Evolutionary conservation across 92 coral and sea anemone species (phyloP).

Genomic region (Heteractis magnifica): DNA sequence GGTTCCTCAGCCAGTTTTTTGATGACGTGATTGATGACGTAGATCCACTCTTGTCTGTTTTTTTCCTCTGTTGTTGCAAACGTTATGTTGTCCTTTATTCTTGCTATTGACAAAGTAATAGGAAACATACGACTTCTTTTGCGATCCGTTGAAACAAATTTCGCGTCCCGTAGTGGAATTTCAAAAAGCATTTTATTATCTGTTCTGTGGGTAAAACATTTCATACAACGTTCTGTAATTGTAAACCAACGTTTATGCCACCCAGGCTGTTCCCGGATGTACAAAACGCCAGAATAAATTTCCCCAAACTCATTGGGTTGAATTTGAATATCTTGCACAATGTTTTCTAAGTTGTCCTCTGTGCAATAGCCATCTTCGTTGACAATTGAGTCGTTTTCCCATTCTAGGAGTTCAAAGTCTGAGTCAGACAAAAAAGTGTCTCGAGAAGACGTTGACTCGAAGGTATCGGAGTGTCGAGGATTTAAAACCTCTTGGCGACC

Average conservation of each 20-base stretch:
- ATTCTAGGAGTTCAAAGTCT: constrained; percentile 57
- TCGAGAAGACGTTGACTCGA: constrained; percentile 46
- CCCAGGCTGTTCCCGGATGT: constrained; percentile 81
- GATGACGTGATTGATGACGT: constrained; percentile 69
- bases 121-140: constrained; percentile 81
- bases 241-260: constrained; percentile 89
- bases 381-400: constrained; percentile 59
- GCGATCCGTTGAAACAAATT: constrained; percentile 66
- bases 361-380: constrained; percentile 81
- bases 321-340: constrained; percentile 49
- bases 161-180: constrained; percentile 73
- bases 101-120: constrained; percentile 70
- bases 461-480: constrained; percentile 36
- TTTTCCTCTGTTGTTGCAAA: constrained; percentile 81
- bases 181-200: constrained; percentile 80
- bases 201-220: constrained; percentile 68
- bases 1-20: constrained; percentile 47
- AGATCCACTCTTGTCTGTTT: constrained; percentile 69
- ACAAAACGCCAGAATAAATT: constrained; percentile 61
- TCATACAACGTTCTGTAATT: constrained; percentile 66
- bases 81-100: constrained; percentile 67
- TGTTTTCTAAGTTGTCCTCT: constrained; percentile 71
- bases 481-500: constrained; percentile 34
- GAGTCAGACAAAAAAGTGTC: constrained; percentile 75
- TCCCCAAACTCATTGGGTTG: constrained; percentile 78